Conservation (phyloP, 2,888 invertebrate species). For the Mystacides longicornis region DNA sequence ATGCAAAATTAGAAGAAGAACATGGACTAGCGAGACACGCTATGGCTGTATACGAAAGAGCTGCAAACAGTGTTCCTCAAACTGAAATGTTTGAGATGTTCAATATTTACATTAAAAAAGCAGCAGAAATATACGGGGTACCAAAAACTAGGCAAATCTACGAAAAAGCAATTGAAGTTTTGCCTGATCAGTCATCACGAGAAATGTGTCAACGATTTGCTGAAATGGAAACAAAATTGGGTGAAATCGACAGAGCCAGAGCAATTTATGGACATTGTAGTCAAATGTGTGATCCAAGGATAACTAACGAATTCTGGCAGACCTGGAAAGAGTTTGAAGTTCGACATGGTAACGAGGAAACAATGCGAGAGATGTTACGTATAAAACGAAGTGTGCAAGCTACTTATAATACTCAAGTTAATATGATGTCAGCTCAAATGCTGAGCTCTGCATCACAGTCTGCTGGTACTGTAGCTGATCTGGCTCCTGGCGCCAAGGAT, state of each 20-base stretch:
- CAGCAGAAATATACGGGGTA: conserved; percentile 95
- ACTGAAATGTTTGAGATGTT: conserved; percentile 97
- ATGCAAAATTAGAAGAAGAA: conserved; percentile 97
- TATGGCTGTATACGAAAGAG: conserved; percentile 98
- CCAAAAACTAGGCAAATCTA: conserved; percentile 96
- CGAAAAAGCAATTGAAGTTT: conserved; percentile 91
- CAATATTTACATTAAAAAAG: conserved; percentile 97
- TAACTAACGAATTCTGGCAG: conserved; percentile 93
- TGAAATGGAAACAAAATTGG: conserved; percentile 96
- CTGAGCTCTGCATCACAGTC: conserved; percentile 65
- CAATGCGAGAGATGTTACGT: conserved; percentile 96
- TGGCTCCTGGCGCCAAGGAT: conserved; percentile 71
- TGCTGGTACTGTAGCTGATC: conserved; percentile 62
- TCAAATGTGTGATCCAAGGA: conserved; percentile 98
- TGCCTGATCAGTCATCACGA: conserved; percentile 83
- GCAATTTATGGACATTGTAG: conserved; percentile 97
- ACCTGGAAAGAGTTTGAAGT: conserved; percentile 99
- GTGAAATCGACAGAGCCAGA: conserved; percentile 95
- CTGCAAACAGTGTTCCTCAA: conserved; percentile 83
- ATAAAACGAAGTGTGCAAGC: conserved; percentile 97
- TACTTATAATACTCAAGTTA: conserved; percentile 95
- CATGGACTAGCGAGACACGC: conserved; percentile 96
- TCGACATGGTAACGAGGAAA: conserved; percentile 98
- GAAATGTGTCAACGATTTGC: conserved; percentile 96
- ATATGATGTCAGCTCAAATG: conserved; percentile 99